phyloP scores from a whole-genome alignment of 1,140 invertebrate genomes.

The Linepithema humile region DNA sequence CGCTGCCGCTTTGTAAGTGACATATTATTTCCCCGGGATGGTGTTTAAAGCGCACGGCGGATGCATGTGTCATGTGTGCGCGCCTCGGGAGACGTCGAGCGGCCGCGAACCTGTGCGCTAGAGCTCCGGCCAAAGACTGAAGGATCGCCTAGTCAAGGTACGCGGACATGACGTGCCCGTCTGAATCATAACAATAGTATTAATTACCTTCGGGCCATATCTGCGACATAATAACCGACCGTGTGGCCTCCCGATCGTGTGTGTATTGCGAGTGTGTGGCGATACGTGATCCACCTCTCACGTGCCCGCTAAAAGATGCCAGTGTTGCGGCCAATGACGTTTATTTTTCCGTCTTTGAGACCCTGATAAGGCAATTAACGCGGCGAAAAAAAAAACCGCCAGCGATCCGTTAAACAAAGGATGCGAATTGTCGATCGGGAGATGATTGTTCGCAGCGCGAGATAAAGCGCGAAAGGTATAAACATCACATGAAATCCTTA shows the following conservation, averaged over 20 bases:
- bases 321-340: slow-evolving; percentile 58
- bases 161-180: slow-evolving; percentile 56
- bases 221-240: slow-evolving; percentile 79
- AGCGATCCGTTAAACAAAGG: neutral
- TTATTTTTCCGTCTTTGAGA: slow-evolving; percentile 33
- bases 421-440: neutral
- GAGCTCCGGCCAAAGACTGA: slow-evolving; percentile 69
- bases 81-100: neutral
- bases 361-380: slow-evolving; percentile 10
- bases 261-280: neutral
- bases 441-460: neutral
- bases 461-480: neutral
- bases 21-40: no score
- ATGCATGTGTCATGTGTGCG: no score
- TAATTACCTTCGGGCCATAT: slow-evolving; percentile 80
- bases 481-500: neutral
- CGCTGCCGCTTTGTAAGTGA: no score
- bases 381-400: neutral
- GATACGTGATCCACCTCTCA: slow-evolving; percentile 9
- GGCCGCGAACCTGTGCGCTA: neutral
- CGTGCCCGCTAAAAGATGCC: slow-evolving; percentile 33
- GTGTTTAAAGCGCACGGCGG: no score
- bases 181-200: slow-evolving; percentile 83
- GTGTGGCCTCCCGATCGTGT: slow-evolving; percentile 9
- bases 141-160: slow-evolving; percentile 63